phyloP scores from a whole-genome alignment of 2,888 invertebrate genomes.

The Globia sparganii region DNA sequence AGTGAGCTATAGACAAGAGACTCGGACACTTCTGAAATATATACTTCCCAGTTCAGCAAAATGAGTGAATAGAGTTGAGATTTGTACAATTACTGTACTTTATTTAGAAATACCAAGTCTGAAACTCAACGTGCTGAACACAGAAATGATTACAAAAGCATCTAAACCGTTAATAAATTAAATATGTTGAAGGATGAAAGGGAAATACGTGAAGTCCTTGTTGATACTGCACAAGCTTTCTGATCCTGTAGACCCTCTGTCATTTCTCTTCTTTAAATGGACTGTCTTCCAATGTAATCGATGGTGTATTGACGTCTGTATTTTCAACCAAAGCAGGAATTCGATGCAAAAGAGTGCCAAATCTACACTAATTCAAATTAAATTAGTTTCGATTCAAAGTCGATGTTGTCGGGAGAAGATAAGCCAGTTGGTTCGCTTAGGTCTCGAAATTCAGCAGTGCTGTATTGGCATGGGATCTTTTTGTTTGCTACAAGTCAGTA shows the following conservation, averaged over 20 bases:
- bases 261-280: not conserved
- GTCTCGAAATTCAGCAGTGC: not conserved
- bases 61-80: not conserved
- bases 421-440: not conserved
- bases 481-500: slow-evolving; percentile 8
- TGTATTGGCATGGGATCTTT: not conserved
- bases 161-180: slow-evolving; percentile 20
- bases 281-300: not conserved
- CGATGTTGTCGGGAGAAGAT: not conserved
- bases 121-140: slow-evolving; percentile 29
- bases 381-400: not conserved
- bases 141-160: not conserved
- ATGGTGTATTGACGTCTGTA: not conserved
- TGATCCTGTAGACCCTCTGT: not conserved
- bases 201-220: slow-evolving; percentile 32
- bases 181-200: slow-evolving; percentile 26
- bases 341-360: not conserved
- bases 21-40: slow-evolving; percentile 4
- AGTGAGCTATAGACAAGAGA: slow-evolving; percentile 18
- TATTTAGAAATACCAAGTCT: not conserved
- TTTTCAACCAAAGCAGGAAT: slow-evolving; percentile 1
- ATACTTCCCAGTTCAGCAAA: slow-evolving; percentile 16
- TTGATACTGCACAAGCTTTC: slow-evolving; percentile 47
- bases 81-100: slow-evolving; percentile 3
- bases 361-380: not conserved